A percentile compares a stretch with the other conserved stretches of the same genome.
phyloP scores from a whole-genome alignment of 1,140 invertebrate genomes.

The Andrena cerasifolii region DNA sequence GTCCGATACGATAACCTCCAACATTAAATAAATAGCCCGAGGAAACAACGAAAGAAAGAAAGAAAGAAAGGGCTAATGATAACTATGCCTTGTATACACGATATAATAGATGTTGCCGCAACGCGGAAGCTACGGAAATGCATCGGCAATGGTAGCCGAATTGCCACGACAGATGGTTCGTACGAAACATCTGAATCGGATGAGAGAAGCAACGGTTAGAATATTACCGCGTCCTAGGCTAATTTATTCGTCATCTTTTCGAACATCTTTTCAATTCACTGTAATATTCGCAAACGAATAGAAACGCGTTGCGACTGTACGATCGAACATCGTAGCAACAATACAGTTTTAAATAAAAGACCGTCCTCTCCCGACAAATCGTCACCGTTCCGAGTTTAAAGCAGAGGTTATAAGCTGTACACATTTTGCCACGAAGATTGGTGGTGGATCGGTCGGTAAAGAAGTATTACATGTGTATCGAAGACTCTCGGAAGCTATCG shows the following conservation, averaged over 20 bases:
- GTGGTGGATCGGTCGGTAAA: no score
- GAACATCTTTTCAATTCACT: no score
- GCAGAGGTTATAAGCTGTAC: no score
- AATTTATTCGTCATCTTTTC: not conserved
- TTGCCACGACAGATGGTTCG: no score
- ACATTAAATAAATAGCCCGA: constrained; percentile 10
- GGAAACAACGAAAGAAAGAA: no score
- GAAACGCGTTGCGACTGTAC: no score
- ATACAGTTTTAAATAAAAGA: no score
- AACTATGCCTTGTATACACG: not conserved
- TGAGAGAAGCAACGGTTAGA: not conserved
- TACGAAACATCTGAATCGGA: not conserved
- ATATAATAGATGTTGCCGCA: not conserved
- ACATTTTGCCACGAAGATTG: not conserved
- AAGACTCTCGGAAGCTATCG: constrained; percentile 1
- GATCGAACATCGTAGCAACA: no score
- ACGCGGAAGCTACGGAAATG: not conserved
- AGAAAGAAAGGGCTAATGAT: constrained; percentile 29
- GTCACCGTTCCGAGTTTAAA: no score
- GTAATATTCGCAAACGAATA: no score
- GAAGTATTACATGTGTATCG: not conserved
- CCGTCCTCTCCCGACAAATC: no score
- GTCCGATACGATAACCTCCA: constrained; percentile 32
- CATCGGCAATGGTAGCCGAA: not conserved
- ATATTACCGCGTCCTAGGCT: no score